phyloP scores from a whole-genome alignment of 37 sponge, comb jelly and placozoan genomes.

The Aplysina aerophoba region DNA sequence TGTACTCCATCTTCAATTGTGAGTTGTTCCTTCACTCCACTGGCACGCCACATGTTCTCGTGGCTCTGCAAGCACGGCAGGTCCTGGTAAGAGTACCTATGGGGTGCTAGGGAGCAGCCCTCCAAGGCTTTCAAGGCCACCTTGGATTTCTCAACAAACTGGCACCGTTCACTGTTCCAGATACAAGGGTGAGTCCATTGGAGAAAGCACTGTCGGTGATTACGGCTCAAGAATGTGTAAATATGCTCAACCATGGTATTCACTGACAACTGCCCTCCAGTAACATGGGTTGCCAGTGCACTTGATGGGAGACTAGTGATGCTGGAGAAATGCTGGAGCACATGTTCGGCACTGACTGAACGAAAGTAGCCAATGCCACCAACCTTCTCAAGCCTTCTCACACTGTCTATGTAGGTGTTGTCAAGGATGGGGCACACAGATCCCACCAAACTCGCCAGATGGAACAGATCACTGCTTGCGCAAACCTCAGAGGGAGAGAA shows the following conservation, averaged over 20 bases:
- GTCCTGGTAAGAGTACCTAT: not conserved
- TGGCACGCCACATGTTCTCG: not conserved
- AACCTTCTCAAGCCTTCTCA: not conserved
- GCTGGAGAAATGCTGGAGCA: slow-evolving; percentile 1
- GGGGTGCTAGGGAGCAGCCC: not conserved
- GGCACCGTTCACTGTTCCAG: not conserved
- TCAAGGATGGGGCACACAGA: slow-evolving; percentile 31
- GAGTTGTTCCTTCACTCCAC: slow-evolving; percentile 13
- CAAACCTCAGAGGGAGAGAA: not conserved
- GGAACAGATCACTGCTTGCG: not conserved
- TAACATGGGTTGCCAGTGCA: too few species aligned
- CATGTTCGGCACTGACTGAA: not conserved
- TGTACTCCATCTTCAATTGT: slow-evolving; percentile 4
- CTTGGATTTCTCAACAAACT: not conserved
- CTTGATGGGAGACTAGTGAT: not conserved
- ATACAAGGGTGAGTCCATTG: not conserved
- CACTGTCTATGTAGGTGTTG: not conserved
- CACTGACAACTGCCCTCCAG: not conserved
- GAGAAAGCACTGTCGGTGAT: not conserved
- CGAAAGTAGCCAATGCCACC: not conserved
- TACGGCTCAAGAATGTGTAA: not conserved
- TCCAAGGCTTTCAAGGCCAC: slow-evolving; percentile 1
- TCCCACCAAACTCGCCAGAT: slow-evolving; percentile 27
- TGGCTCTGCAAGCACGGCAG: not conserved
- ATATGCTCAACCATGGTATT: not conserved